phyloP scores from a whole-genome alignment of 2,113 vertebrate species.

The Oriolus oriolus region DNA sequence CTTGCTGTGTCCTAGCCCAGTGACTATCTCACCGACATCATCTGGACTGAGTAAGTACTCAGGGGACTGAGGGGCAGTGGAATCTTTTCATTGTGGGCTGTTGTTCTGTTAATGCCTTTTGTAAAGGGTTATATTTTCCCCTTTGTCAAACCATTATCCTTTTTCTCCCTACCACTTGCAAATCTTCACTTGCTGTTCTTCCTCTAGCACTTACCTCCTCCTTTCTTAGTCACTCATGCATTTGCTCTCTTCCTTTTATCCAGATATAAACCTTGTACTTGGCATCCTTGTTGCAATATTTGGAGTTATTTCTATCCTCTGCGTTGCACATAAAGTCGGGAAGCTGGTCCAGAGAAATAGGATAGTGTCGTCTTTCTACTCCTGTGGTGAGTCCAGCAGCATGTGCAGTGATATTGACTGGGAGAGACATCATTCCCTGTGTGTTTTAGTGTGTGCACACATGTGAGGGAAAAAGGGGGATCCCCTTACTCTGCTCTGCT shows the following conservation, averaged over 20 bases:
- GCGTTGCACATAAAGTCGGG: neutral
- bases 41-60: slow-evolving; percentile 12
- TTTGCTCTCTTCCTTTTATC: neutral
- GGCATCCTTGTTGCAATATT: neutral
- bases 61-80: neutral
- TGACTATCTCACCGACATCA: neutral
- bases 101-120: neutral
- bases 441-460: fast-evolving
- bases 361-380: neutral
- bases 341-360: neutral
- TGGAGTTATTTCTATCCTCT: neutral
- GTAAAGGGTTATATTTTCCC: neutral
- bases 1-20: neutral
- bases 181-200: neutral
- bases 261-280: slow-evolving; percentile 19
- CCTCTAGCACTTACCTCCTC: neutral
- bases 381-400: slow-evolving; percentile 33
- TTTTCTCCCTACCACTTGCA: neutral
- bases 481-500: neutral
- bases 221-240: neutral
- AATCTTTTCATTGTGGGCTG: neutral
- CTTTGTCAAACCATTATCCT: neutral
- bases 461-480: neutral
- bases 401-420: neutral
- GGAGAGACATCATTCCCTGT: neutral